Evolutionary conservation across 2,888 invertebrate species (phyloP), one percentile per base, ranked within the genome.

Genomic region (Leptothorax acervorum): DNA sequence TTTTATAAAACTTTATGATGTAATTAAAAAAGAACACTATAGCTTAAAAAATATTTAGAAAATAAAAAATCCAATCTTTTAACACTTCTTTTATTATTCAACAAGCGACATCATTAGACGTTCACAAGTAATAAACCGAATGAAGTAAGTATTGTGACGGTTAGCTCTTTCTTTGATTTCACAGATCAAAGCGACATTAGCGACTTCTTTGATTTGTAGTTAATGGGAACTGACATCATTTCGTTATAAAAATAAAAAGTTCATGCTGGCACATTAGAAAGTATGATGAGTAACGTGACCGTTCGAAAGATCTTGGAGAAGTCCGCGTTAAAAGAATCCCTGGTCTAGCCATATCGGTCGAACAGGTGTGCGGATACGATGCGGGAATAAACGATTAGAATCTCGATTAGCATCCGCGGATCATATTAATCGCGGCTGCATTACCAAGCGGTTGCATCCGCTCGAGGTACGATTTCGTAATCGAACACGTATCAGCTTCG

Each of bases 291-390:
- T 73, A 84, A 90, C 87, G 71, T 82, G 84, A 85, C 65, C 85
- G 86, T 83, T 85, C 79, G 85, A 63, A 85, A 87, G 86, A 90
- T 90, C 90, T 91, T 87, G 84, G 86, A 87, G 89, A 90, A 89
- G 88, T 82, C 83, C 89, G 86, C 88, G 87, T 84, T 86, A 90
- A 91, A 92, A 89, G 92, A 92, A 92, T 92, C 91, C 85, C 90
- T 88, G 82, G 85, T 84, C 86, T 87, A 87, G 87, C 93, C 92
- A 91, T 93, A 93, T 92, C 87, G 90, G 92, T 89, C 83, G 89
- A 91, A 92, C 93, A 93, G 93, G 93, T 93, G 93, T 91, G 90
- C 90, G 85, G 79, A 71, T 91, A 90, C 90, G 90, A 87, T 85
- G 88, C 63, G 85, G 85, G 90, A 90, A 90, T 90, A 91, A 91